phyloP scores from a whole-genome alignment of 2,113 vertebrate genomes.

The Menura novaehollandiae region DNA sequence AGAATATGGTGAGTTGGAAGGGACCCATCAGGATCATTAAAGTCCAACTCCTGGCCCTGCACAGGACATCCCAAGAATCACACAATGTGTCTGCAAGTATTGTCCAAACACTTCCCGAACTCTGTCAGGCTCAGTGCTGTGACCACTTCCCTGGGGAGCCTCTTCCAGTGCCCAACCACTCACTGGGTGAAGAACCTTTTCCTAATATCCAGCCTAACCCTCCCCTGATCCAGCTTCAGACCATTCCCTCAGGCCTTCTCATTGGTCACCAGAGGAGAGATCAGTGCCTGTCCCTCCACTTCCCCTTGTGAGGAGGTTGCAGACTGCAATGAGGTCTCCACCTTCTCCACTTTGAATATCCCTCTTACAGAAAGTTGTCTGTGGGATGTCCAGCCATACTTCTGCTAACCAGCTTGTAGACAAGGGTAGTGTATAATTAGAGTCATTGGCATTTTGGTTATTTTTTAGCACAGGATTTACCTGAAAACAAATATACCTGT shows the following conservation, averaged over 20 bases:
- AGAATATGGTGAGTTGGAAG: background rate
- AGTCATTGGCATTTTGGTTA: background rate
- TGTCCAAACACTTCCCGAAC: background rate
- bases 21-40: background rate
- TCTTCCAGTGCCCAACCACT: background rate
- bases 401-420: background rate
- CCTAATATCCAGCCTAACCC: background rate
- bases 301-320: background rate
- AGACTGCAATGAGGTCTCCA: background rate
- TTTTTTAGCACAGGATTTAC: background rate
- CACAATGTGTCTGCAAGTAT: background rate
- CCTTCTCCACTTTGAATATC: background rate
- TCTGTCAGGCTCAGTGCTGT: background rate
- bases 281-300: background rate
- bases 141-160: background rate
- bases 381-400: background rate
- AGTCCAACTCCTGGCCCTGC: background rate
- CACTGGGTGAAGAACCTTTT: background rate
- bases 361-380: background rate
- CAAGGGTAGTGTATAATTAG: background rate
- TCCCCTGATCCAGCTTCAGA: background rate
- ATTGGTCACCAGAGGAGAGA: background rate
- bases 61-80: background rate
- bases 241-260: background rate
- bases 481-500: background rate